Evolutionary conservation across 2,797 vertebrate species (phyloP), one percentile per base, ranked within the genome.

Genomic region (Myiotriccus ornatus): DNA sequence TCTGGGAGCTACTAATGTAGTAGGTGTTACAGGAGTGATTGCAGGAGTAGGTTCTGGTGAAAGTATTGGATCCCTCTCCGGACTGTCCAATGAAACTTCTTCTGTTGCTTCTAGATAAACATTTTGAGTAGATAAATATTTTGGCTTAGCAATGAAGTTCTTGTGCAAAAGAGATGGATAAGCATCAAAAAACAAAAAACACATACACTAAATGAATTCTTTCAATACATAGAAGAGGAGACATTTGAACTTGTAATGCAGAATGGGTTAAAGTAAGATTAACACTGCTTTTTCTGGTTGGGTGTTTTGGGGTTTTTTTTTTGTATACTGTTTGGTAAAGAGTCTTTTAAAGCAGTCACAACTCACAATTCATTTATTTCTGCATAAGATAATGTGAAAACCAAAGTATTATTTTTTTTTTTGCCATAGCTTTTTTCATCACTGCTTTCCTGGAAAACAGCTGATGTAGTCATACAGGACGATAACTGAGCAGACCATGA

Each of bases 41-140:
- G 98, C 99, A 24, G 99, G 99, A 46, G 99, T 99, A 52, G 99
- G 98, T 32, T 99, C 99, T 34, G 99, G 98, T 6, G 99, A 99
- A 59, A 99, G 98, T 74, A 99, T 97, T 19, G 98, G 98, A 60
- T 99, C 99, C 64, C 98, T 98, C 97, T 99, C 99, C 0, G 99
- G 99, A 97, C 99, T 99, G 97, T 99, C 99, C 98, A 99, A 91
- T 7, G 99, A 99, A 71, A 99, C 99, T 96, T 99, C 99, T 96
- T 99, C 99, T 84, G 99, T 99, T 50, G 99, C 99, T 97, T 99
- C 99, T 99, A 97, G 77, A 96, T 35, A 94, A 82, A 95, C 39
- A 95, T 80, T 89, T 73, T 67, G 68, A 93, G 65, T 96, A 97
- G 75, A 96, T 32, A 94, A 81, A 94, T 30, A 95, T 81, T 89